Base-by-base conservation (phyloP, 2,888 invertebrate genomes). In the Rapana venosa region DNA sequence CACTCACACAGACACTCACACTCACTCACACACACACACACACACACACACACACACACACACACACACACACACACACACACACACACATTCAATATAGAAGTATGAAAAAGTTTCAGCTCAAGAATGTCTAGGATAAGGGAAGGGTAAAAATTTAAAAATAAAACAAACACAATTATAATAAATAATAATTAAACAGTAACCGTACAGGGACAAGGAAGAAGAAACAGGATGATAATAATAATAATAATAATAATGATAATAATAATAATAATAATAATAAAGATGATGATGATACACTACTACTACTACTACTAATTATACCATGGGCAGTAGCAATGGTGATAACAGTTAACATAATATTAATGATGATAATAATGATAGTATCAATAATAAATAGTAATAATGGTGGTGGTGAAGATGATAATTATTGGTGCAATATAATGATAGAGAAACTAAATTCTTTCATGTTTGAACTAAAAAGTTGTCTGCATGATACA, bases 21-120 rank as follows among this genome's bases (percentile, higher is more conserved):
- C 81, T 11, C 81, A 81, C 81, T 11, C 81, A 81, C 81, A 81
- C 81, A 81, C 81, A 81, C 81, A 81, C 81, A 81, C 81, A 81
- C 81, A 81, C 81, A 81, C 81, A 81, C 81, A 81, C 81, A 81
- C 81, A 81, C 81, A 81, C 81, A 81, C 66, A 81, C 32, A 81
- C 81, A 81, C 30, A 81, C 32, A 81, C 30, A 81, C 32, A 81
- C 66, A 81, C 32, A 81, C 81, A 81, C 30, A 81, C 32, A 81
- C 30, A 81, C 30, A 35, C 30, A 35, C 47, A 47, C 47, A 47
- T 2, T 47, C 47, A 47, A 47, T 47, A 8, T 47, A 47, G n/a
- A 47, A 47, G 47, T 47, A 5, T 2, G 8, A 47, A 47, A 2
- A 47, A 47, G 47, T 47, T 47, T 47, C 47, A 47, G 47, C 47